Conservation (phyloP, 1,140 invertebrate species). For the Drosophila ercepeae region DNA sequence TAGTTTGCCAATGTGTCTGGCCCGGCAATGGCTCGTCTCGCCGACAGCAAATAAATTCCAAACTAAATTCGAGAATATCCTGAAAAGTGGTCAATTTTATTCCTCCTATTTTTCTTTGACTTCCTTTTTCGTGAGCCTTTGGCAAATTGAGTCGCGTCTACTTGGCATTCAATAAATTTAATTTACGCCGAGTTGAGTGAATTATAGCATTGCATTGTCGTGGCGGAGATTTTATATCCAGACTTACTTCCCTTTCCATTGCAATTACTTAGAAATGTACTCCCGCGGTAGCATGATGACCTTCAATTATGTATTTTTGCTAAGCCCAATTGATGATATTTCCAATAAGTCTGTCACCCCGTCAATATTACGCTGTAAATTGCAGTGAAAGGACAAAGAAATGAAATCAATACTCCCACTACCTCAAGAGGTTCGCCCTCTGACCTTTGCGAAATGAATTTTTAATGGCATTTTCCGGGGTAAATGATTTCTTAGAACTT, state of each 20-base stretch:
- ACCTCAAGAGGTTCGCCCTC: background rate
- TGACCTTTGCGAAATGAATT: background rate
- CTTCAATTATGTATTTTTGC: slow-evolving; percentile 14
- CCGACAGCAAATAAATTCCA: slow-evolving; percentile 45
- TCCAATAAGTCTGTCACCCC: background rate
- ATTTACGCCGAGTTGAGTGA: slow-evolving; percentile 43
- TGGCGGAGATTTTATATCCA: slow-evolving; percentile 1
- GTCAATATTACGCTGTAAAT: background rate
- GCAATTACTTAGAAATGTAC: background rate
- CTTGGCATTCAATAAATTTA: slow-evolving; percentile 52
- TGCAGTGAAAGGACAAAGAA: background rate
- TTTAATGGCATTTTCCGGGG: background rate
- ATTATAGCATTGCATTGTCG: slow-evolving; percentile 31
- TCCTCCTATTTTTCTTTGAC: background rate
- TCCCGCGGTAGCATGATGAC: background rate
- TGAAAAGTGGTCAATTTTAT: slow-evolving; percentile 18
- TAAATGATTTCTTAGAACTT: background rate
- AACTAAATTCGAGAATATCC: slow-evolving; percentile 24
- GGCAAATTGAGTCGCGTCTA: slow-evolving; percentile 36
- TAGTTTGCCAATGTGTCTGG: slow-evolving; percentile 49
- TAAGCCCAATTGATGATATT: background rate
- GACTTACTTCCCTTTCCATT: slow-evolving; percentile 1
- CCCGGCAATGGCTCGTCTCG: slow-evolving; percentile 21
- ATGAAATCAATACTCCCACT: background rate
- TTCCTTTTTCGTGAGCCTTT: slow-evolving; percentile 13